Percentiles rank a stretch among this genome's conserved stretches.
Evolutionary conservation across 2,797 vertebrate species (phyloP).

Genomic region (Rhodeus uyekii): DNA sequence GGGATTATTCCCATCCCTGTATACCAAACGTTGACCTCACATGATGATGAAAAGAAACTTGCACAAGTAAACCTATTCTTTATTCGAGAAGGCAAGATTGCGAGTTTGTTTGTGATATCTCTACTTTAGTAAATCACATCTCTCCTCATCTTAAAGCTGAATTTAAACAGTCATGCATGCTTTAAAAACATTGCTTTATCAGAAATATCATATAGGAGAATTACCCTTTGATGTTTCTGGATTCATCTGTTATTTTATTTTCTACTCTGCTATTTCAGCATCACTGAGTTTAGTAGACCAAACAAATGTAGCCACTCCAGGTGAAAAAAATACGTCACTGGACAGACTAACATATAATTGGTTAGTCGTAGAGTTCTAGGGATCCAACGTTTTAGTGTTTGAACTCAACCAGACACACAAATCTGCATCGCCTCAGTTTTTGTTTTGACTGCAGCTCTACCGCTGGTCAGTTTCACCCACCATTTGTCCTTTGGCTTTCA

Average conservation of each 20-base stretch:
- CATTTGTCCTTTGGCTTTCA: constrained; percentile 45
- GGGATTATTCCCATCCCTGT: constrained; percentile 40
- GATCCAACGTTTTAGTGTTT: constrained; percentile 21
- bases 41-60: constrained; percentile 29
- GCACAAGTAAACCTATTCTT: background rate
- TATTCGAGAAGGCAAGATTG: background rate
- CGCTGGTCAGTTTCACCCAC: constrained; percentile 56
- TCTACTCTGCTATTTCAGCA: background rate
- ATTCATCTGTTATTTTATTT: background rate
- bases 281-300: constrained; percentile 7
- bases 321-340: constrained; percentile 36
- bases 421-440: constrained; percentile 61
- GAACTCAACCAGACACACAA: constrained; percentile 48
- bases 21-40: constrained; percentile 18
- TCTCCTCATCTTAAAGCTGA: constrained; percentile 19
- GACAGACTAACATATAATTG: background rate
- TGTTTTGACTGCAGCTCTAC: constrained; percentile 64
- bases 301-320: constrained; percentile 24
- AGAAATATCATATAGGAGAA: background rate
- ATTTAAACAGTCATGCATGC: background rate
- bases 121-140: background rate
- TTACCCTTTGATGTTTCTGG: constrained; percentile 9
- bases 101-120: constrained; percentile 3
- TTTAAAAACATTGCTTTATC: constrained; percentile 12
- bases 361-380: background rate